Evolutionary conservation across 2,113 vertebrate genomes (phyloP), one percentile per base, ranked within the genome.

Genomic region (Siniperca knerii): DNA sequence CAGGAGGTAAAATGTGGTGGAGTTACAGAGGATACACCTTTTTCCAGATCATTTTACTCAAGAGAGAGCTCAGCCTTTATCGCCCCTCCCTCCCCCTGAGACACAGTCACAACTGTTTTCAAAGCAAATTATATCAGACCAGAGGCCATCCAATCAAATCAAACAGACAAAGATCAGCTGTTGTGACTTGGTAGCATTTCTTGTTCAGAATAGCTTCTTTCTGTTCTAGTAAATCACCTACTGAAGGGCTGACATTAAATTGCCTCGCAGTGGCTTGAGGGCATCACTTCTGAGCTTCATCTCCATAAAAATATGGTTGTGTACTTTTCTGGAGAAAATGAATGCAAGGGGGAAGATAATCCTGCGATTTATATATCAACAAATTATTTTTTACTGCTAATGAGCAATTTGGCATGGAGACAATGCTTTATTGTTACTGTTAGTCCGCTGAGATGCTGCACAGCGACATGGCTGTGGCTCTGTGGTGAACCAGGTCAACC

Each of bases 321-420:
- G 71, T 80, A 35, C 33, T 68, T 87, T 46, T 86, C 13, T 48
- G 76, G 61, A 64, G 50, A 78, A 76, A 61, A 88, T 58, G 3
- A 79, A 75, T 69, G 35, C 40, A 64, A n/a, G 7, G 58, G 71
- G 33, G 73, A 40, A 87, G 85, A 73, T 74, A 64, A 68, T 77
- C 16, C 69, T 77, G 29, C 21, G 21, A 65, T 90, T 69, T 68
- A 68, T 55, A 66, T 33, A 78, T 64, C 29, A 37, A 46, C 58
- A 65, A 80, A 65, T 81, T 29, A 78, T 73, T 90, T 83, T 81
- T 85, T 77, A 73, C 75, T 74, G 71, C 79, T 83, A 91, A 92
- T 92, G 72, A 90, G 82, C 78, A 87, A 87, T 93, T 93, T 93
- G 83, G 80, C 70, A 65, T 3, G 6, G 62, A 86, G 57, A 88